Conservation (phyloP, 2,888 invertebrate genomes). For the Caenorhabditis virilis region DNA sequence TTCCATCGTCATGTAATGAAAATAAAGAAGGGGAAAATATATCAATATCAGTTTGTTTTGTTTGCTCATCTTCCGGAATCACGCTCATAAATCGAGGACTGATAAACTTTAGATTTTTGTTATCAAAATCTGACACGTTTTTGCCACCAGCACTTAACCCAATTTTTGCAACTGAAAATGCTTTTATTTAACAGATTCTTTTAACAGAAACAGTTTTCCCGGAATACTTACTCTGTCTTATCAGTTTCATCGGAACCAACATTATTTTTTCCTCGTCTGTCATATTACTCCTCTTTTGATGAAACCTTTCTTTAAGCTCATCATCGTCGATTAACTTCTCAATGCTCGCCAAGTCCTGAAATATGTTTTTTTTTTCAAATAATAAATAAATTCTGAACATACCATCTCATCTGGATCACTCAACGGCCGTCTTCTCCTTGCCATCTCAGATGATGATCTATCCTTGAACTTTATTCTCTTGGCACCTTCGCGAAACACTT, state of each 20-base stretch:
- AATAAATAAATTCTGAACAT: constrained; percentile 1
- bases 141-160: constrained; percentile 33
- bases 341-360: constrained; percentile 11
- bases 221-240: constrained; percentile 14
- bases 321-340: constrained; percentile 29
- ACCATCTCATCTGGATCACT: too few species aligned
- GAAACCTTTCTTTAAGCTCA: constrained; percentile 17
- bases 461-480: not conserved
- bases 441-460: not conserved
- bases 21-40: constrained; percentile 29
- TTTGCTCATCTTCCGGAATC: constrained; percentile 22
- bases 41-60: constrained; percentile 16
- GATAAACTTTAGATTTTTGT: constrained; percentile 23
- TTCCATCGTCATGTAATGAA: constrained; percentile 25
- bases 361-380: too few species aligned
- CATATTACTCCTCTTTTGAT: constrained; percentile 20
- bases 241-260: constrained; percentile 31
- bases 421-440: not conserved
- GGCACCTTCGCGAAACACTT: not conserved
- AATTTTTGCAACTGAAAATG: constrained; percentile 36
- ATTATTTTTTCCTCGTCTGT: constrained; percentile 25
- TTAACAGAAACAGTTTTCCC: not conserved
- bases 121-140: constrained; percentile 30
- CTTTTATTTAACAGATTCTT: not conserved
- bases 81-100: constrained; percentile 38